These are phyloP conservation scores for Aleiodes leptofemur DNA, from an alignment of 2,888 invertebrate genomes.

Conservation along the genomic window DNA sequence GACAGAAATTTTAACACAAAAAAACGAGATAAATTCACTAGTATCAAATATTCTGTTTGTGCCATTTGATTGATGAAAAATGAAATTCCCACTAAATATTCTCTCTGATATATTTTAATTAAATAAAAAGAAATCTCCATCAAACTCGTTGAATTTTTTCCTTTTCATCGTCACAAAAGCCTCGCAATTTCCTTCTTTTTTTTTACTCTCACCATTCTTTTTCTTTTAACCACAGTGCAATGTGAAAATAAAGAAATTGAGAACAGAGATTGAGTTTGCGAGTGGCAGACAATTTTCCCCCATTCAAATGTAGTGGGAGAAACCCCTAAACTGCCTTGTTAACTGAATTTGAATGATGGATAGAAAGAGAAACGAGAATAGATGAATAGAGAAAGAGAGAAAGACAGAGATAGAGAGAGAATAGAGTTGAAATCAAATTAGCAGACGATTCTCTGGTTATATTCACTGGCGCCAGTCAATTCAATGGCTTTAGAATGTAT, in stretches of 20 bases:
- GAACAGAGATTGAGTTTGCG: conserved; percentile 40
- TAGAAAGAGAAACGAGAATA: not conserved
- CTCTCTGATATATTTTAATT: too few relatives aligned
- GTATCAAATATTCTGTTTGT: too few relatives aligned
- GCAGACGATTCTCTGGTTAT: conserved; percentile 50
- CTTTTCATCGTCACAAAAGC: not conserved
- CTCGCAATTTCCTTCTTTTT: conserved; percentile 10
- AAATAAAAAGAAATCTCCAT: too few relatives aligned
- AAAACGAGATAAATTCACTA: too few relatives aligned
- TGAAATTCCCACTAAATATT: too few relatives aligned
- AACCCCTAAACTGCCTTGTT: conserved; percentile 42
- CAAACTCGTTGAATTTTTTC: too few relatives aligned
- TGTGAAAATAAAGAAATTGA: conserved; percentile 23
- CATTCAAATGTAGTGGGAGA: conserved; percentile 4
- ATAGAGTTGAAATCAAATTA: conserved; percentile 51
- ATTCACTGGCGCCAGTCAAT: conserved; percentile 49
- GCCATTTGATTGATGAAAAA: too few relatives aligned
- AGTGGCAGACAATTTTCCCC: conserved; percentile 9
- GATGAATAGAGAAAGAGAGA: not conserved
- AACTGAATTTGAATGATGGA: conserved; percentile 50
- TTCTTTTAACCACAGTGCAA: conserved; percentile 13
- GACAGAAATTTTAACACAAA: too few relatives aligned
- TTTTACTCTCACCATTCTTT: not conserved
- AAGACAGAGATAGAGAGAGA: conserved; percentile 7
- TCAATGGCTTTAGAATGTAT: conserved; percentile 36